Percentiles rank a stretch among this genome's conserved stretches.
Conservation (phyloP, 1,140 invertebrate species). For the Drosophila azteca region DNA sequence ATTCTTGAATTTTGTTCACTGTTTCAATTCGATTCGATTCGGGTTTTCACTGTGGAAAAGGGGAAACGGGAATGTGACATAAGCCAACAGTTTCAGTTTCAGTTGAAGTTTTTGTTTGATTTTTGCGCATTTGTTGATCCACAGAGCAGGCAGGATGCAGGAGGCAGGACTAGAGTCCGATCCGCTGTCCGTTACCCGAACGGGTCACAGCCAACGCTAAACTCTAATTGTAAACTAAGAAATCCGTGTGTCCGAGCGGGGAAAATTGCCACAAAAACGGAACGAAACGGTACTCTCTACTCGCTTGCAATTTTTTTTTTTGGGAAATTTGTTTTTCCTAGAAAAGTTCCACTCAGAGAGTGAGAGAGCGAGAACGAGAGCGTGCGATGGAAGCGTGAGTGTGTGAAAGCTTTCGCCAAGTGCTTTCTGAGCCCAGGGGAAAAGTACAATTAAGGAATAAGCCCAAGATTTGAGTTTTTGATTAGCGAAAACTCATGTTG, state of each 20-base stretch:
- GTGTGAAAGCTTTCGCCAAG: slow-evolving; percentile 25
- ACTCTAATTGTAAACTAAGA: slow-evolving; percentile 49
- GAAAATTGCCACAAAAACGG: slow-evolving; percentile 14
- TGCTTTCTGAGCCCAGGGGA: slow-evolving; percentile 30
- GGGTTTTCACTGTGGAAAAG: slow-evolving; percentile 5
- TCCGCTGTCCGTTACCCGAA: slow-evolving; percentile 27
- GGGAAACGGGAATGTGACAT: slow-evolving; percentile 2
- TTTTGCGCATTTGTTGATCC: slow-evolving; percentile 33
- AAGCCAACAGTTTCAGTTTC: slow-evolving; percentile 10
- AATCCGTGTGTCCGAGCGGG: slow-evolving; percentile 34
- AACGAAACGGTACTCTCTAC: slow-evolving; percentile 3
- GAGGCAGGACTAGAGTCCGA: slow-evolving; percentile 7
- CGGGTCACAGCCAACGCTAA: slow-evolving; percentile 25
- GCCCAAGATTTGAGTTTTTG: slow-evolving; percentile 31
- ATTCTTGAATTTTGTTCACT: too few relatives aligned
- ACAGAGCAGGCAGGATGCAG: slow-evolving; percentile 21
- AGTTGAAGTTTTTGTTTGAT: slow-evolving; percentile 37
- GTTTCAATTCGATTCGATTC: too few relatives aligned
- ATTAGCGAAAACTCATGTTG: slow-evolving; percentile 31
- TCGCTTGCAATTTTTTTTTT: slow-evolving; percentile 6
- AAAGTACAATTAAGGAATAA: slow-evolving; percentile 43
- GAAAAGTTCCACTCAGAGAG: slow-evolving; percentile 16
- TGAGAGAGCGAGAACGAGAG: slow-evolving; percentile 6
- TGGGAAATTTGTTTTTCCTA: slow-evolving; percentile 49
- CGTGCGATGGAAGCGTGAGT: slow-evolving; percentile 17